Conservation (phyloP, 2,888 invertebrate genomes). For the Entomobrya multifasciata region DNA sequence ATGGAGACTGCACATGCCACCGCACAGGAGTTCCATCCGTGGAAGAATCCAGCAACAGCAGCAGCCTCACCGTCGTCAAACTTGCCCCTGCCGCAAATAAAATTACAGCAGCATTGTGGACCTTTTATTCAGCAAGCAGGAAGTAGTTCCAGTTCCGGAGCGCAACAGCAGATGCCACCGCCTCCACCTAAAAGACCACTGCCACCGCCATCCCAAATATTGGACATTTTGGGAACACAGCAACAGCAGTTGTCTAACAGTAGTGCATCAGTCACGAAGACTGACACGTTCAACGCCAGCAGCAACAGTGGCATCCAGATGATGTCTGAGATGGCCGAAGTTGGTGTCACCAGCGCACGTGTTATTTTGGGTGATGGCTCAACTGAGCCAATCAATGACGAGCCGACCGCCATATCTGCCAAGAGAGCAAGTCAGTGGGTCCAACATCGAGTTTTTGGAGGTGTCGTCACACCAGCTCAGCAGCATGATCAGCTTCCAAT, state of each 20-base stretch:
- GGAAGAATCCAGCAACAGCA: too few relatives aligned
- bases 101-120: not conserved
- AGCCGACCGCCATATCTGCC: not conserved
- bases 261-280: not conserved
- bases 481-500: not conserved
- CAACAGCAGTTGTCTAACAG: not conserved
- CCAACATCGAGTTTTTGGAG: not conserved
- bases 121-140: not conserved
- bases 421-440: not conserved
- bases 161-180: not conserved
- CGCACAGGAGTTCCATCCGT: too few relatives aligned
- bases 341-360: not conserved
- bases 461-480: not conserved
- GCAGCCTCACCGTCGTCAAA: not conserved
- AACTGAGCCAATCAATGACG: not conserved
- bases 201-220: not conserved
- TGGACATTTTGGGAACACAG: not conserved
- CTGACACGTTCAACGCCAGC: too few relatives aligned
- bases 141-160: not conserved
- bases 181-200: too few relatives aligned
- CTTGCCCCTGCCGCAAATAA: too few relatives aligned
- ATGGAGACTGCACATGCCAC: too few relatives aligned
- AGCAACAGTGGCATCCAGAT: not conserved
- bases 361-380: not conserved
- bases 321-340: not conserved